These are phyloP conservation scores for Halesus radiatus DNA, from an alignment of 1,140 invertebrate genomes.

Conservation along the genomic window DNA sequence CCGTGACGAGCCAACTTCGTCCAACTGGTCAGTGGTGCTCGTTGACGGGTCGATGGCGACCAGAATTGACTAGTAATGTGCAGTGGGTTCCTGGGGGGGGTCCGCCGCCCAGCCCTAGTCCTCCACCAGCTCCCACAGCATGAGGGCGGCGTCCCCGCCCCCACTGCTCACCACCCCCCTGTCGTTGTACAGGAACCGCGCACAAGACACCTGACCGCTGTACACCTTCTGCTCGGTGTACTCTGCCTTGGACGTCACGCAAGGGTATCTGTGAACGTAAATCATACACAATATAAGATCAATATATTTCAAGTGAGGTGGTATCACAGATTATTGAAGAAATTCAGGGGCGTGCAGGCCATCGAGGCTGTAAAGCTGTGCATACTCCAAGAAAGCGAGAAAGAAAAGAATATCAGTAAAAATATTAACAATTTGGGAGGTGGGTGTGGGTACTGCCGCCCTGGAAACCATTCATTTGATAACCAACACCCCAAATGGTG, in stretches of 20 bases:
- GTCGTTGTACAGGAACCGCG: slow-evolving; percentile 88
- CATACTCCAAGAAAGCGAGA: too few relatives aligned
- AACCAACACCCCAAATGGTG: too few relatives aligned
- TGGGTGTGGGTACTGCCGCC: too few relatives aligned
- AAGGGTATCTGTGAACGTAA: slow-evolving; percentile 77
- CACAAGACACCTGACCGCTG: slow-evolving; percentile 86
- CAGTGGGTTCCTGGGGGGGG: slow-evolving; percentile 62
- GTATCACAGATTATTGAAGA: too few relatives aligned
- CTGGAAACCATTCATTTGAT: too few relatives aligned
- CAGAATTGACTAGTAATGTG: slow-evolving; percentile 49
- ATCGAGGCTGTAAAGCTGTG: too few relatives aligned
- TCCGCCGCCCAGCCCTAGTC: slow-evolving; percentile 70
- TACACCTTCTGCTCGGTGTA: slow-evolving; percentile 92
- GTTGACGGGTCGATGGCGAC: background rate
- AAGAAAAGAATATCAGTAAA: too few relatives aligned
- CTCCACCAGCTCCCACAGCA: slow-evolving; percentile 92
- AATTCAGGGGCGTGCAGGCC: too few relatives aligned
- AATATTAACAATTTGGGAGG: too few relatives aligned
- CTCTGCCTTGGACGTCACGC: slow-evolving; percentile 85
- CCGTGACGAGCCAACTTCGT: background rate
- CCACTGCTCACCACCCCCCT: slow-evolving; percentile 89
- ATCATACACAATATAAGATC: background rate
- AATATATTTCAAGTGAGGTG: too few relatives aligned
- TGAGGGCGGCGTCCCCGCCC: slow-evolving; percentile 91
- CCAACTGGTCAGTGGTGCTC: background rate